phyloP scores from a whole-genome alignment of 2,888 invertebrate genomes.

The Drosophila anomalata region DNA sequence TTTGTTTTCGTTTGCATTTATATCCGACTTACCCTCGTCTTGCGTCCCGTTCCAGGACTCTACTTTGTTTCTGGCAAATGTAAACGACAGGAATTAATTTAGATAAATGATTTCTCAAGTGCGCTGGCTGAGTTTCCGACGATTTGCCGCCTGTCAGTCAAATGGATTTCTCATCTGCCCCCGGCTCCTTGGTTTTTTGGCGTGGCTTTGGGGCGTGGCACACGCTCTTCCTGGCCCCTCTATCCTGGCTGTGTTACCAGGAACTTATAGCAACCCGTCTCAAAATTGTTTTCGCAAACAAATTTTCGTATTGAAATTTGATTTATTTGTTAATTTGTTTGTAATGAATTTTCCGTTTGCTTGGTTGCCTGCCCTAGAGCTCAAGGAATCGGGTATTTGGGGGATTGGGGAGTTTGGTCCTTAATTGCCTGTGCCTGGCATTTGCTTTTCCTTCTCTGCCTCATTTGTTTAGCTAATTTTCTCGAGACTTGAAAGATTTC shows the following conservation, averaged over 20 bases:
- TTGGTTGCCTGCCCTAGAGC: conserved; percentile 54
- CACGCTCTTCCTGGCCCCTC: conserved; percentile 44
- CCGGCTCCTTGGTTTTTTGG: neutral
- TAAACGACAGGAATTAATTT: conserved; percentile 85
- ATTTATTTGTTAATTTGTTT: conserved; percentile 84
- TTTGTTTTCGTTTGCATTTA: conserved; percentile 70
- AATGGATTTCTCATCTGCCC: conserved; percentile 37
- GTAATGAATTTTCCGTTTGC: conserved; percentile 82
- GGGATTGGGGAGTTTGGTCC: conserved; percentile 44
- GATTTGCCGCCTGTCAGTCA: conserved; percentile 79
- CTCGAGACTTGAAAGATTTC: conserved; percentile 23
- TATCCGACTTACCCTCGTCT: conserved; percentile 21
- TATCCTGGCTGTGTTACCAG: neutral
- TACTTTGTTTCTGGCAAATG: conserved; percentile 77
- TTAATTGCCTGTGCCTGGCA: conserved; percentile 75
- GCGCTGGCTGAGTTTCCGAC: conserved; percentile 61
- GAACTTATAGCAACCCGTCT: conserved; percentile 52
- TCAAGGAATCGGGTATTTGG: conserved; percentile 19
- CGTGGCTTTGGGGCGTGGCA: conserved; percentile 69
- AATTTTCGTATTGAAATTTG: conserved; percentile 83
- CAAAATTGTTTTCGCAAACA: conserved; percentile 82
- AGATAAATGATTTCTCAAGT: conserved; percentile 84
- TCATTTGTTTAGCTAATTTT: conserved; percentile 76
- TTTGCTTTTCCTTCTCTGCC: conserved; percentile 60
- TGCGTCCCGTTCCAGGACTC: neutral